Evolutionary conservation across 92 coral and sea anemone species (phyloP).

Genomic region (Parazoanthus atlanticus): DNA sequence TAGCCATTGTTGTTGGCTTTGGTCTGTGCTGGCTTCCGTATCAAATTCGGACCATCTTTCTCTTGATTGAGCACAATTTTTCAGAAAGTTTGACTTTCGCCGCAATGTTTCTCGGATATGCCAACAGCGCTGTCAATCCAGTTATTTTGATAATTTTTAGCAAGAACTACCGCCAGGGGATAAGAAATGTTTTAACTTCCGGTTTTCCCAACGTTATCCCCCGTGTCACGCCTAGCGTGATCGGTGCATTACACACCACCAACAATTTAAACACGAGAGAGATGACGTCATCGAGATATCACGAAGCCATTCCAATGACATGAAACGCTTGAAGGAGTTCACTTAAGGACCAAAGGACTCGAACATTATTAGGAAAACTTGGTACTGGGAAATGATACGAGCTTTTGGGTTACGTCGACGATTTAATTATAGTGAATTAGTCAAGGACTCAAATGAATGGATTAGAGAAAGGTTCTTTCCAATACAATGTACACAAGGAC

Average conservation of each 20-base stretch:
- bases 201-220: background rate
- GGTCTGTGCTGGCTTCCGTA: constrained; percentile 38
- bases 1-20: constrained; percentile 26
- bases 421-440: too few relatives aligned
- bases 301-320: constrained; percentile 3
- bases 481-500: too few relatives aligned
- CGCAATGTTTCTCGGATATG: constrained; percentile 26
- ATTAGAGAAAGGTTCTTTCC: too few relatives aligned
- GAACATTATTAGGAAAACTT: too few relatives aligned
- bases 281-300: background rate
- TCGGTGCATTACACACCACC: background rate
- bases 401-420: too few relatives aligned
- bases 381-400: too few relatives aligned
- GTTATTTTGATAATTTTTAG: constrained; percentile 27
- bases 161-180: constrained; percentile 44
- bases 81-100: constrained; percentile 5
- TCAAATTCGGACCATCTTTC: constrained; percentile 6
- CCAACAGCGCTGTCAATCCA: constrained; percentile 41
- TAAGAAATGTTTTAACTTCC: background rate
- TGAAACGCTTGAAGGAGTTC: background rate
- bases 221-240: constrained; percentile 11
- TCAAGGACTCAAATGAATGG: too few relatives aligned
- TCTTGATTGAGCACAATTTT: background rate
- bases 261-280: background rate
- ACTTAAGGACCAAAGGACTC: too few relatives aligned